Base-by-base conservation (phyloP, 2,888 invertebrate species). In the Nebria salina region DNA sequence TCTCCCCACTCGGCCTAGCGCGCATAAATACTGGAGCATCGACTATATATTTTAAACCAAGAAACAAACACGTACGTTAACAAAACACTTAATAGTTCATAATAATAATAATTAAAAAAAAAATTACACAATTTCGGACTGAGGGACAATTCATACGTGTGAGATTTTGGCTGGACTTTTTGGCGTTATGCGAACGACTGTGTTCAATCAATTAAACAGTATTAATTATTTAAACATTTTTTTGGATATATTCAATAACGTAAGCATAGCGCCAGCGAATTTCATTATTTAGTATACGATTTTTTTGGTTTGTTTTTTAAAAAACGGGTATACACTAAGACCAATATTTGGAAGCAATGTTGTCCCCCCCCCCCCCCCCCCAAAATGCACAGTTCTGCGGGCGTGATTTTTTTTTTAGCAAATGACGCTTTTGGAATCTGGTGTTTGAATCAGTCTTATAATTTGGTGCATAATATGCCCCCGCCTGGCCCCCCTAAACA, bases 391-490 rank as follows among this genome's bases (percentile, higher is more conserved):
- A 8, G 54, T 54, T 54, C 54, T 54, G 8, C 34, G 34, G 34
- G 34, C 34, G 34, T 34, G 34, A 34, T 34, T 34, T 20, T 20
- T 20, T 20, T 20, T 20, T 34, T 34, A 34, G 34, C 1, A 34
- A 34, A 34, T 34, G 2, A 34, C 34, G 34, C 34, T 34, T 34
- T 54, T 11, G 54, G 8, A 54, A 11, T 54, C 54, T 11, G 8
- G 13, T 54, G 2, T 54, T 54, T 8, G 54, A 54, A 54, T 54
- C 54, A 54, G 54, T 54, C 54, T 54, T 54, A 54, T 54, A 54
- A 54, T 54, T 54, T 54, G 72, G 26, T 76, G 66, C 76, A 74
- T 26, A 54, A 54, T 13, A 8, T 8, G 11, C 54, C 54, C 54
- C 13, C 54, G 11, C 54, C 54, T 54, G 13, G 0, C 54, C 43